Percentiles rank a stretch among this genome's conserved stretches.
Conservation (phyloP, 1,140 invertebrate species). For the Macrobrachium rosenbergii region DNA sequence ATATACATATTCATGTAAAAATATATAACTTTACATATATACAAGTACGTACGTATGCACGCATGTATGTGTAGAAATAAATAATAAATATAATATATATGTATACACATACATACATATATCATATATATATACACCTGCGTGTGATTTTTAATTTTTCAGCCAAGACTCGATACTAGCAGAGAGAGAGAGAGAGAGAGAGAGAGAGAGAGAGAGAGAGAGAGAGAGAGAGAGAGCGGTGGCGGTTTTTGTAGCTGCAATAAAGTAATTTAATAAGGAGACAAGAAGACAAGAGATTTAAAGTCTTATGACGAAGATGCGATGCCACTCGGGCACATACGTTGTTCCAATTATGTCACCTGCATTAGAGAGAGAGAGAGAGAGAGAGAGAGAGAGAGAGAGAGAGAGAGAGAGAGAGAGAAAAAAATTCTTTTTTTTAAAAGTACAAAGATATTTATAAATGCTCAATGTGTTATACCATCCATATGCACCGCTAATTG, state of each 20-base stretch:
- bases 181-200: constrained; percentile 20
- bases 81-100: constrained; percentile 14
- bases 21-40: constrained; percentile 30
- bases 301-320: neutral
- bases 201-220: constrained; percentile 20
- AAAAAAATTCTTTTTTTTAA: neutral
- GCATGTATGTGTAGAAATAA: constrained; percentile 17
- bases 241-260: constrained; percentile 15
- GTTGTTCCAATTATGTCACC: constrained; percentile 36
- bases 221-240: neutral
- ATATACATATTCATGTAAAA: constrained; percentile 7
- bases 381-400: constrained; percentile 7
- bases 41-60: constrained; percentile 15
- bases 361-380: constrained; percentile 26
- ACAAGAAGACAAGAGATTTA: constrained; percentile 52
- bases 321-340: neutral
- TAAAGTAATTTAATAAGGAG: constrained; percentile 58
- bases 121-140: constrained; percentile 1
- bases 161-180: neutral
- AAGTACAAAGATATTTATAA: too few relatives aligned
- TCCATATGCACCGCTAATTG: too few relatives aligned
- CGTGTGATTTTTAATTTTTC: neutral
- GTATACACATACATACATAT: neutral
- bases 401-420: neutral
- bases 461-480: too few relatives aligned